A percentile compares a stretch with the other conserved stretches of the same genome.
phyloP scores from a whole-genome alignment of 2,113 vertebrate species.

The Oryzias curvinotus region DNA sequence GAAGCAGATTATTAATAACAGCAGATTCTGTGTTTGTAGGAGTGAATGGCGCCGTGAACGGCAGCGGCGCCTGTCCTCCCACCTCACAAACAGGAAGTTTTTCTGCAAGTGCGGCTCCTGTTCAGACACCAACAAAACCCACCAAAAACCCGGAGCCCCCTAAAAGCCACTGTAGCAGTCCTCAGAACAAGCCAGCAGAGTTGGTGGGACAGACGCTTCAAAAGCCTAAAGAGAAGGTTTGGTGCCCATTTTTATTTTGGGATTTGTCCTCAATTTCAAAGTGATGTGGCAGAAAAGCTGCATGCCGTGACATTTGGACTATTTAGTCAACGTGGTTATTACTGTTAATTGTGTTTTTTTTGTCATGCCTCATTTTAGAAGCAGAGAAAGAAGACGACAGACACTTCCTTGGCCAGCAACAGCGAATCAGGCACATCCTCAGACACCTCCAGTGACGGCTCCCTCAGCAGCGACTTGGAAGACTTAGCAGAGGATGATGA shows the following conservation, averaged over 20 bases:
- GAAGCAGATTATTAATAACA: slow-evolving; percentile 24
- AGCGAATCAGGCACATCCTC: slow-evolving; percentile 94
- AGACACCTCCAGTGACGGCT: slow-evolving; percentile 93
- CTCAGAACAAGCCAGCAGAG: slow-evolving; percentile 80
- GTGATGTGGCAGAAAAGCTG: not conserved
- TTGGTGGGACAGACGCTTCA: slow-evolving; percentile 78
- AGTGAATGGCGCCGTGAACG: slow-evolving; percentile 92
- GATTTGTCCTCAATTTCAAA: not conserved
- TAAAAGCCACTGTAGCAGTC: slow-evolving; percentile 80
- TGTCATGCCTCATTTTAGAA: slow-evolving; percentile 79
- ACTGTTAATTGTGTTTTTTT: not conserved
- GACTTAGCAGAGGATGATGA: slow-evolving; percentile 94
- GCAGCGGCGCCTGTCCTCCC: slow-evolving; percentile 80
- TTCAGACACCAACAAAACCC: slow-evolving; percentile 76
- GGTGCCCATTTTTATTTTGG: not conserved
- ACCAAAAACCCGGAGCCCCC: slow-evolving; percentile 77
- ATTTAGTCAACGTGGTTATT: slow-evolving; percentile 7
- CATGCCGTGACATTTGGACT: not conserved
- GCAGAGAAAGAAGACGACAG: slow-evolving; percentile 85
- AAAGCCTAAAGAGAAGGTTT: slow-evolving; percentile 94
- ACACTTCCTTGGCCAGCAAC: slow-evolving; percentile 87
- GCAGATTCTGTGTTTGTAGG: slow-evolving; percentile 73
- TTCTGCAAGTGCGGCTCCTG: slow-evolving; percentile 76
- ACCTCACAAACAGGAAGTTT: slow-evolving; percentile 78
- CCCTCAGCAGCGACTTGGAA: slow-evolving; percentile 94